Evolutionary conservation across 2,888 invertebrate species (phyloP).

Genomic region (Saturnia pavonia): DNA sequence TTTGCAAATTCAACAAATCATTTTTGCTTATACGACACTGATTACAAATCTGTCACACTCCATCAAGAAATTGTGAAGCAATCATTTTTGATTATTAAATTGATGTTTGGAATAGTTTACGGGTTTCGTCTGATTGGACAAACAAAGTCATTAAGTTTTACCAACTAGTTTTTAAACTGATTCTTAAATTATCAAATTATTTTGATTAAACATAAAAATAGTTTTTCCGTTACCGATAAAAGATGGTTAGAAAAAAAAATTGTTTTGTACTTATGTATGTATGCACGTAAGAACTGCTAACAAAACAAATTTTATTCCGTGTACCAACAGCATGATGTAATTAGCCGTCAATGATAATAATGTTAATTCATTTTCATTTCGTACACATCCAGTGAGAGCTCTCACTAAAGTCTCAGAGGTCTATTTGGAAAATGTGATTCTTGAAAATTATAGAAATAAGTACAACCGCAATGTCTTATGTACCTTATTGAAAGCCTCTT

Average conservation of each 20-base stretch:
- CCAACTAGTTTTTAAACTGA: not conserved
- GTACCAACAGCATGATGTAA: too few relatives aligned
- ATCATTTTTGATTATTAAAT: constrained; percentile 4
- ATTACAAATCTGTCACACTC: constrained; percentile 5
- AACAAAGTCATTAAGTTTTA: not conserved
- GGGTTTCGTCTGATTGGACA: not conserved
- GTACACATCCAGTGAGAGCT: too few relatives aligned
- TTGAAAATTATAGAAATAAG: too few relatives aligned
- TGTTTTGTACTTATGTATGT: too few relatives aligned
- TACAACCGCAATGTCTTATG: too few relatives aligned
- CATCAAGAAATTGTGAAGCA: constrained; percentile 4
- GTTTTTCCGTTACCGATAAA: not conserved
- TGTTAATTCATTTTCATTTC: too few relatives aligned
- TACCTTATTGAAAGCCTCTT: too few relatives aligned
- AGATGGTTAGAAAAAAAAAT: not conserved
- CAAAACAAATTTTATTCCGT: too few relatives aligned
- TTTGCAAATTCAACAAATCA: not conserved
- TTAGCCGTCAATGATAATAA: too few relatives aligned
- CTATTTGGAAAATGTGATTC: too few relatives aligned
- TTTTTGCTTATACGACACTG: not conserved
- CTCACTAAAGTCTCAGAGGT: too few relatives aligned
- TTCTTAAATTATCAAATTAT: not conserved
- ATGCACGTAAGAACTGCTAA: too few relatives aligned
- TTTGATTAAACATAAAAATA: not conserved
- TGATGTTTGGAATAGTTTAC: not conserved